Evolutionary conservation across 1,140 invertebrate genomes (phyloP), one percentile per base, ranked within the genome.

Genomic region (Neomicropteryx cornuta): DNA sequence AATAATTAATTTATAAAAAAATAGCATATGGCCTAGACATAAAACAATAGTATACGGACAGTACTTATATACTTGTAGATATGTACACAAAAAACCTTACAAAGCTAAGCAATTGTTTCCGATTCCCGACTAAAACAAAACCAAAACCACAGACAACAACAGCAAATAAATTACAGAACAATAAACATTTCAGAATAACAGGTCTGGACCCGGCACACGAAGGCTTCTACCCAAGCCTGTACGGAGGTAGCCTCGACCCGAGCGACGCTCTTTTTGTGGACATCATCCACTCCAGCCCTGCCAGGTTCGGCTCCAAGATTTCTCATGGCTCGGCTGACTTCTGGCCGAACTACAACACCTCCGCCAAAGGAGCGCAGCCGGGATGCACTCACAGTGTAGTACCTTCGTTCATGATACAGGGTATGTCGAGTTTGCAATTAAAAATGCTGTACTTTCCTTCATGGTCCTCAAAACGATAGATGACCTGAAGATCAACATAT

Each of bases 291-390:
- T 69, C 64, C 4, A 68, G 71, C 44, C 57, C 63, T 13, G 61
- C 61, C 3, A 49, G 52, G 21, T 66, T 62, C 36, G 63, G 63
- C 5, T 72, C 71, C 33, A 55, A 58, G 14, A 49, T 59, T 2
- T 55, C 71, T 1, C 51, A 70, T 0, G 79, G 76, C 2, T 68
- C 69, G 1, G 66, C 68, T 2, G 79, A 81, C 42, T 73, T 79
- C 42, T 81, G 72, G 62, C 76, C 76, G 1, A 79, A 79, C 50
- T 73, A 71, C 36, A 72, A 72, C 0, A 54, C 49, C 3, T 53
- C 59, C 4, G n/a, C n/a, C n/a, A n/a, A n/a, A n/a, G n/a, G n/a
- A 4, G 56, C 69, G 3, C 82, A 84, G 49, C 79, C 79, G 0
- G 82, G 81, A 4, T 82, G 81, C 36, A 35, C 38, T 20, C 19